Percentiles rank a stretch among this genome's conserved stretches.
These are phyloP conservation scores for Drosophila recens DNA, from an alignment of 2,888 invertebrate species.

Conservation along the genomic window DNA sequence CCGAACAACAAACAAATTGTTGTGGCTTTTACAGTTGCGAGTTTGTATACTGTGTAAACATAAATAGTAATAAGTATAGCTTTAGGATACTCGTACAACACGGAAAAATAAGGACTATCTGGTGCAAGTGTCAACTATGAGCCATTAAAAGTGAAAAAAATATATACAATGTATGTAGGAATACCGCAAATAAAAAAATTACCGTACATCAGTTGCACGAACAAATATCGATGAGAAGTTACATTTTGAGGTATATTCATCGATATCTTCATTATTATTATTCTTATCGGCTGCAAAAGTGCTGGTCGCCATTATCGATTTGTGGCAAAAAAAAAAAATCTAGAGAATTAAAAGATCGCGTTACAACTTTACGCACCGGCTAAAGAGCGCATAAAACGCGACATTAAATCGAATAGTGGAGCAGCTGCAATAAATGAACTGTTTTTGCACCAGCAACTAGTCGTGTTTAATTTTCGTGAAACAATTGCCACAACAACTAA, in stretches of 20 bases:
- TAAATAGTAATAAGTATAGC: background rate
- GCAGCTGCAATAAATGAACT: conserved; percentile 22
- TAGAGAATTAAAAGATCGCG: conserved; percentile 68
- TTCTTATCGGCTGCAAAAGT: conserved; percentile 57
- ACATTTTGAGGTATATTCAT: background rate
- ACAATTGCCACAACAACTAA: conserved; percentile 59
- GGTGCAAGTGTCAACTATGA: background rate
- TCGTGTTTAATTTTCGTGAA: conserved; percentile 35
- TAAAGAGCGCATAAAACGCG: conserved; percentile 65
- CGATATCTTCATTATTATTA: conserved; percentile 9
- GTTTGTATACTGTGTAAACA: no score
- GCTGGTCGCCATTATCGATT: conserved; percentile 67
- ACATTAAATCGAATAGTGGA: conserved; percentile 46
- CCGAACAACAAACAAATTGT: background rate
- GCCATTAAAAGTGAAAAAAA: background rate
- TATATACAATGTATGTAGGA: background rate
- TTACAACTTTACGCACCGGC: conserved; percentile 72
- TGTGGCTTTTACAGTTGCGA: background rate
- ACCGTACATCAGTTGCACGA: background rate
- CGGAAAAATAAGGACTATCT: background rate
- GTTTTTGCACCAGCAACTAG: conserved; percentile 25
- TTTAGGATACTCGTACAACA: background rate
- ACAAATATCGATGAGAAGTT: conserved; percentile 22
- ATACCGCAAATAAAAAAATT: background rate
- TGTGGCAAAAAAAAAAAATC: conserved; percentile 71